These are phyloP conservation scores for Lithobates sylvaticus DNA, from an alignment of 2,797 vertebrate genomes.

Conservation along the genomic window DNA sequence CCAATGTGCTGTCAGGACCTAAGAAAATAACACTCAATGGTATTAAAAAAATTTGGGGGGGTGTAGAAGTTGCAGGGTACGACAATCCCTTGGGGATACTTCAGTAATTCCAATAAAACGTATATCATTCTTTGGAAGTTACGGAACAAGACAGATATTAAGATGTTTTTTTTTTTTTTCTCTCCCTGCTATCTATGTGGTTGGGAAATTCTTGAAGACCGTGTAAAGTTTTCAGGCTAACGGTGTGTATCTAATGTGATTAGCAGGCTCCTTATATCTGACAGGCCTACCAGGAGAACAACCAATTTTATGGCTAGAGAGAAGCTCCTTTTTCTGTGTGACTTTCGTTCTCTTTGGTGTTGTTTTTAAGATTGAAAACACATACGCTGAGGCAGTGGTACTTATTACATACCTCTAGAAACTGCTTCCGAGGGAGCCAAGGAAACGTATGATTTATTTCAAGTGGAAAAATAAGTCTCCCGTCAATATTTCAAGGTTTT, in stretches of 20 bases:
- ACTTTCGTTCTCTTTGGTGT: slow-evolving; percentile 7
- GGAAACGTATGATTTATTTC: neutral
- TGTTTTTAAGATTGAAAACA: slow-evolving; percentile 25
- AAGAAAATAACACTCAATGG: too few relatives aligned
- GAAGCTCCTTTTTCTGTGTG: neutral
- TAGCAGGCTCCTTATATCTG: slow-evolving; percentile 1
- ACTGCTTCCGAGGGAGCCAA: neutral
- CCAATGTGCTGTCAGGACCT: too few relatives aligned
- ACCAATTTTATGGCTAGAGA: slow-evolving; percentile 26
- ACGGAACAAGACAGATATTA: slow-evolving; percentile 24
- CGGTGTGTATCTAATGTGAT: slow-evolving; percentile 36
- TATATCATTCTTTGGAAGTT: slow-evolving; percentile 21
- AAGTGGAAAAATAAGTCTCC: too few relatives aligned
- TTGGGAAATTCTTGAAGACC: neutral
- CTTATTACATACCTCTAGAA: slow-evolving; percentile 6
- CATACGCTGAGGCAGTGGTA: neutral
- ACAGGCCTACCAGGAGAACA: neutral
- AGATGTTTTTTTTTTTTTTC: slow-evolving; percentile 24
- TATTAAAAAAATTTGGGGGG: too few relatives aligned
- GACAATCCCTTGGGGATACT: too few relatives aligned
- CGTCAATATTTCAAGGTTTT: too few relatives aligned
- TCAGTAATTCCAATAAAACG: slow-evolving; percentile 23
- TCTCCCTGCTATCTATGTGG: slow-evolving; percentile 1
- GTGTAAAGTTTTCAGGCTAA: slow-evolving; percentile 23
- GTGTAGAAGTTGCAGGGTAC: too few relatives aligned